A percentile compares a stretch with the other conserved stretches of the same genome.
These are phyloP conservation scores for Heterodera schachtii DNA, from an alignment of 1,140 invertebrate species.

Conservation along the genomic window DNA sequence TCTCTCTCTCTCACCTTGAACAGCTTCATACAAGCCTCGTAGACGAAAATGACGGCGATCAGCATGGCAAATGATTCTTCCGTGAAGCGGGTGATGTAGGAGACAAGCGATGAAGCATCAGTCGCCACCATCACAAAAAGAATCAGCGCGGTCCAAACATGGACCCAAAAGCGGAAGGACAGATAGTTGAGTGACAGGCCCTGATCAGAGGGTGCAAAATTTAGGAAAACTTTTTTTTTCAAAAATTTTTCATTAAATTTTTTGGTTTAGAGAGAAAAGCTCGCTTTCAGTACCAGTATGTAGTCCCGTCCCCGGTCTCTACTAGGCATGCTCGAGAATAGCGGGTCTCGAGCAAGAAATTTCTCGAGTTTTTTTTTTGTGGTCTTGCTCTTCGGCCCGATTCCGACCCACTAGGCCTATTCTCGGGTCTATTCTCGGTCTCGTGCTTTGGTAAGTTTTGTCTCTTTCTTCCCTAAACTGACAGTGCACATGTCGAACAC, in stretches of 20 bases:
- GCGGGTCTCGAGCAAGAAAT: too few relatives aligned
- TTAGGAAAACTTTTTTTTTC: conserved; percentile 20
- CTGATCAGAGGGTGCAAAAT: conserved; percentile 9
- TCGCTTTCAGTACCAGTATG: too few relatives aligned
- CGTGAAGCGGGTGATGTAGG: conserved; percentile 97
- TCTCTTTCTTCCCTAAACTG: conserved; percentile 37
- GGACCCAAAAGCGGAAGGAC: conserved; percentile 90
- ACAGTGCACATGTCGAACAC: conserved; percentile 85
- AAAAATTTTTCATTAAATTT: too few relatives aligned
- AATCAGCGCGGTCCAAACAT: conserved; percentile 86
- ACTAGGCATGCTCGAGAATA: too few relatives aligned
- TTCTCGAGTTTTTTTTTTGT: too few relatives aligned
- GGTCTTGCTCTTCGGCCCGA: too few relatives aligned
- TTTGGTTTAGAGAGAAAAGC: too few relatives aligned
- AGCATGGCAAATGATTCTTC: conserved; percentile 98
- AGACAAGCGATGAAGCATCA: conserved; percentile 86
- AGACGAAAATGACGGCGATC: conserved; percentile 98
- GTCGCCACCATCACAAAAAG: conserved; percentile 86
- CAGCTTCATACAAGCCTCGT: conserved; percentile 78
- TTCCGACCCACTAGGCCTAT: too few relatives aligned
- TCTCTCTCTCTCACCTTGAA: conserved; percentile 54
- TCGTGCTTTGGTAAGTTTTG: too few relatives aligned
- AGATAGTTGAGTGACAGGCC: conserved; percentile 76
- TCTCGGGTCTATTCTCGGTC: too few relatives aligned
- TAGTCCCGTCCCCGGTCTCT: too few relatives aligned